Evolutionary conservation across 2,888 invertebrate genomes (phyloP).

Genomic region (Fragum whitleyi): DNA sequence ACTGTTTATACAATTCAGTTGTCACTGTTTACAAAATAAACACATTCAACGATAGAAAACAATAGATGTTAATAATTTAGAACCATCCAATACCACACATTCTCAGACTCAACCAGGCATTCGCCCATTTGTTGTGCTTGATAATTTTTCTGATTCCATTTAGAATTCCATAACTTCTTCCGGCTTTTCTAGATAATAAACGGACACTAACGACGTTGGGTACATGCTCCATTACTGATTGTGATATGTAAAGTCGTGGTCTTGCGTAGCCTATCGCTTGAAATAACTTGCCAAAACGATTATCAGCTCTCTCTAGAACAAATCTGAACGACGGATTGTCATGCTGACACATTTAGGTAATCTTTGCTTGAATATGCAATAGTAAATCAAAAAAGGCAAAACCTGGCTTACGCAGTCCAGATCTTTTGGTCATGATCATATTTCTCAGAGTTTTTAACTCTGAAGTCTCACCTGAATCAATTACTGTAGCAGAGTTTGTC

Average conservation of each 20-base stretch:
- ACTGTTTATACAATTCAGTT: too few relatives aligned
- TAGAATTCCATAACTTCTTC: neutral
- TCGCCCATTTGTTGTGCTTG: neutral
- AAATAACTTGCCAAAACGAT: constrained; percentile 5
- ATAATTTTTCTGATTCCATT: constrained; percentile 4
- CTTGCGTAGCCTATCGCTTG: neutral
- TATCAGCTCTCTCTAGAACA: constrained; percentile 14
- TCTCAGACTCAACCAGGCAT: constrained; percentile 1
- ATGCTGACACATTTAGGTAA: neutral
- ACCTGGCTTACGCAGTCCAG: neutral
- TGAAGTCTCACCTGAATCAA: neutral
- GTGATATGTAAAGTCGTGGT: constrained; percentile 21
- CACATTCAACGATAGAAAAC: neutral
- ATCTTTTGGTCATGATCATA: too few relatives aligned
- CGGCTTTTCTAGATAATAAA: constrained; percentile 3
- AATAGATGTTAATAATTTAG: neutral
- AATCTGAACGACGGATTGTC: constrained; percentile 28
- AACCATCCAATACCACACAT: neutral
- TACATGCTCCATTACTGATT: constrained; percentile 17
- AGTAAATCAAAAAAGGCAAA: constrained; percentile 14
- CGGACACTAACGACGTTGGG: constrained; percentile 24
- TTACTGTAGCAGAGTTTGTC: neutral
- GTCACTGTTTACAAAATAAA: too few relatives aligned
- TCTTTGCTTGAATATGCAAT: constrained; percentile 18
- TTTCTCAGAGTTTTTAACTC: neutral